Base-by-base conservation (phyloP, 2,888 invertebrate genomes). In the Hedychridium roseum region DNA sequence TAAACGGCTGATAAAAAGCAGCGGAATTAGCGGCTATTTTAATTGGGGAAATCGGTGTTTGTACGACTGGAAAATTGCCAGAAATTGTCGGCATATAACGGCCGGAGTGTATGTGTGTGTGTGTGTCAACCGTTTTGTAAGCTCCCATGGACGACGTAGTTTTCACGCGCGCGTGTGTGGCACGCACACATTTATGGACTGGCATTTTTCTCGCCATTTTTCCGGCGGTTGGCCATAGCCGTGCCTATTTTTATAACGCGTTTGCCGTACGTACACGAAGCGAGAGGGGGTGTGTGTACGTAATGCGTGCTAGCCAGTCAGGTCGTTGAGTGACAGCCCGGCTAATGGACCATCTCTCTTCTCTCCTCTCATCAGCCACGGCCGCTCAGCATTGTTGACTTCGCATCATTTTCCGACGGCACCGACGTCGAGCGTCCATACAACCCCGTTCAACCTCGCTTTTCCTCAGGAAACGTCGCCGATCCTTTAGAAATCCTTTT, bases 341-440 rank as follows among this genome's bases (percentile, higher is more conserved):
- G 64, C 65, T 70, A 70, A 70, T 70, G 68, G 68, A 68, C 60
- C 62, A 49, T 63, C 60, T 55, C 54, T 54, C 52, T 51, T 35
- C 50, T 39, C 36, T 36, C 42, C 57, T 57, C 50, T 51, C 56
- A 43, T 51, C 53, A 46, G 45, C 46, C 47, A 42, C 54, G 37
- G 41, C 44, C 50, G 45, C 56, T 49, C 57, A 53, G 55, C 57
- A 66, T 68, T 66, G 66, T 68, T 68, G 64, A 68, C 64, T 66
- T 59, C 57, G 53, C 53, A 54, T 60, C 61, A 58, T 66, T 42
- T 60, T 42, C 41, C 49, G 50, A 54, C 51, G 54, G 47, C 46
- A 32, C 30, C 51, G 37, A 49, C 50, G 47, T 46, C 37, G 41
- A 28, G n/a, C 28, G 15, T 16, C 18, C 20, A 17, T 18, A 5